Base-by-base conservation (phyloP, 2,113 vertebrate species). In the Menidia beryllina region DNA sequence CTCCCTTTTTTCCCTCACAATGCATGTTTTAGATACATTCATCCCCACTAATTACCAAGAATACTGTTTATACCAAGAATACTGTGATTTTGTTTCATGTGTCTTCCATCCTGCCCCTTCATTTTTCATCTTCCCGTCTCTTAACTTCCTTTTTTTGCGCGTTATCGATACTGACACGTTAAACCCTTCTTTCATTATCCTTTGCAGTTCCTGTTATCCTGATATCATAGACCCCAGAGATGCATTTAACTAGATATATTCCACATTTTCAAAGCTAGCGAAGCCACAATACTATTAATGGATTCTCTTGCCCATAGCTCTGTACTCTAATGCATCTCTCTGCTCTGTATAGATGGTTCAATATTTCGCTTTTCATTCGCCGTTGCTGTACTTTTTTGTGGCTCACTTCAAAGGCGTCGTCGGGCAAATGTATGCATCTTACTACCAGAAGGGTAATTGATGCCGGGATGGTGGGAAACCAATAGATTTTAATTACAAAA, bases 401-500 rank as follows among this genome's bases (percentile, higher is more conserved):
- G 78, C 34, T 82, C 52, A 50, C 81, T 69, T 65, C 77, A 45
- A 64, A 82, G 66, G 56, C 50, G 57, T 74, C 75, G 72, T 61
- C 66, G 71, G 69, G n/a, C 70, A 72, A 80, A 83, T 69, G 55
- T 24, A 67, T 78, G 70, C 66, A 59, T 83, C 75, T 82, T 72
- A 75, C 75, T 82, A 72, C 59, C 1, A 12, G 54, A 52, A 58
- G 48, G 59, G 65, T 82, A 89, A 91, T 76, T 80, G 73, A 82
- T 77, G 68, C 50, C 47, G 63, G 67, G 72, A 78, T 78, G 30
- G 61, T 59, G 75, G 64, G 69, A 81, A 84, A 81, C 71, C 79
- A 57, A 72, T 80, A 76, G 53, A 82, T 77, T 87, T 86, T 84
- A 88, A 88, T 89, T 81, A 82, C 66, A 55, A 72, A 71, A 61